These are phyloP conservation scores for Lasioglossum figueresi DNA, from an alignment of 2,888 invertebrate genomes.

Conservation along the genomic window DNA sequence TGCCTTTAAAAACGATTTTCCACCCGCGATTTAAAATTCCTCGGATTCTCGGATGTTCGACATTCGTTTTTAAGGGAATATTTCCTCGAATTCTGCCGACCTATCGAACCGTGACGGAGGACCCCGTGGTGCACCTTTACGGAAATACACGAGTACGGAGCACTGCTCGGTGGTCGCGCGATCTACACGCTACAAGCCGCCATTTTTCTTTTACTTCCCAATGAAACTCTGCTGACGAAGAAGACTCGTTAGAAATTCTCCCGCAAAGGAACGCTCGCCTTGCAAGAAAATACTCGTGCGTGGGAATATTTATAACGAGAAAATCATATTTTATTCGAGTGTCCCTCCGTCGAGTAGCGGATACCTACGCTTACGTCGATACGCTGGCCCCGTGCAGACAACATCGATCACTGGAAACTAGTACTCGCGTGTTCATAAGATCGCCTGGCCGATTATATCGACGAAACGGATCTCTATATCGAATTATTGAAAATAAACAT, in stretches of 20 bases:
- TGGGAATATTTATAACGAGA: not conserved
- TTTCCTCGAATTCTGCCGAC: not conserved
- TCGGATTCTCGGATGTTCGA: too few relatives aligned
- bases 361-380: conserved; percentile 22
- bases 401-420: conserved; percentile 25
- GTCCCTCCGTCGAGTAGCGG: not conserved
- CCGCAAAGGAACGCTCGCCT: not conserved
- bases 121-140: conserved; percentile 40
- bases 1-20: not conserved
- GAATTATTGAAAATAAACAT: not conserved
- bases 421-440: not conserved
- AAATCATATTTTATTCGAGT: not conserved
- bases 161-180: conserved; percentile 51
- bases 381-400: conserved; percentile 1
- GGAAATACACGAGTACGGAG: conserved; percentile 47
- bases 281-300: not conserved
- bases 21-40: conserved; percentile 4
- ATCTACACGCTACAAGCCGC: conserved; percentile 56
- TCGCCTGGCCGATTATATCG: not conserved
- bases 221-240: conserved; percentile 49
- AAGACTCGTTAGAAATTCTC: conserved; percentile 17
- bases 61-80: not conserved
- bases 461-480: not conserved
- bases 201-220: conserved; percentile 55
- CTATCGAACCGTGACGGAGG: conserved; percentile 17